A percentile compares a stretch with the other conserved stretches of the same genome.
Conservation (phyloP, 2,113 vertebrate species). For the Callipepla squamata region DNA sequence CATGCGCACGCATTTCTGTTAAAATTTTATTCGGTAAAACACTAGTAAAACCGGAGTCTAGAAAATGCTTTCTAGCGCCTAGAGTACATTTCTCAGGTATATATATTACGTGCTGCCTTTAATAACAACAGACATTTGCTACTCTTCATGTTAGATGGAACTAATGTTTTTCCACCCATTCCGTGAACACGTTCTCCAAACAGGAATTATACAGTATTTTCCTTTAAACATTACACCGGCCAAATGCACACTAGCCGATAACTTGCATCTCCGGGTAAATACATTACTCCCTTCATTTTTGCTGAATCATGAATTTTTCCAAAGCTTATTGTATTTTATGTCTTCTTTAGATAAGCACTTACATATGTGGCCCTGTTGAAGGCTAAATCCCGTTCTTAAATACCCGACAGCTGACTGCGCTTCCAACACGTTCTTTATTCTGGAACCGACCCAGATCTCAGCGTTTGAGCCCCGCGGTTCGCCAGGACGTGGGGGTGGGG, state of each 20-base stretch:
- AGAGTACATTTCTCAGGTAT: slow-evolving; percentile 51
- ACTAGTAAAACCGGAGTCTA: not conserved
- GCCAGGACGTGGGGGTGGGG: not conserved
- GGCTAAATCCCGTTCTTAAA: slow-evolving; percentile 39
- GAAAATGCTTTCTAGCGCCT: not conserved
- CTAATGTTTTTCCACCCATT: slow-evolving; percentile 51
- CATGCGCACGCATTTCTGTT: slow-evolving; percentile 26
- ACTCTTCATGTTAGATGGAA: slow-evolving; percentile 59
- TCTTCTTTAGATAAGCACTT: slow-evolving; percentile 57
- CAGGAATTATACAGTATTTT: slow-evolving; percentile 62
- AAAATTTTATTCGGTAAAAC: not conserved
- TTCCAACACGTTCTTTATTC: slow-evolving; percentile 50
- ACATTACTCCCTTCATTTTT: slow-evolving; percentile 21
- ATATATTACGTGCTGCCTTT: slow-evolving; percentile 33
- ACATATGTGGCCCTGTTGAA: slow-evolving; percentile 62
- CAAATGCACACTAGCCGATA: slow-evolving; percentile 44
- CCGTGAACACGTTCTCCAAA: slow-evolving; percentile 56
- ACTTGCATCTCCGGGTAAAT: slow-evolving; percentile 14
- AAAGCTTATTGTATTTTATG: slow-evolving; percentile 64
- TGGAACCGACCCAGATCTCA: not conserved
- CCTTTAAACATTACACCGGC: slow-evolving; percentile 45
- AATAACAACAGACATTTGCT: slow-evolving; percentile 35
- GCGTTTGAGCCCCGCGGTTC: not conserved
- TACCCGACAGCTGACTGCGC: slow-evolving; percentile 18
- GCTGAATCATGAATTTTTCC: slow-evolving; percentile 60